A percentile compares a stretch with the other conserved stretches of the same genome.
phyloP scores from a whole-genome alignment of 1,140 invertebrate genomes.

The Druon quercuslanigerum region DNA sequence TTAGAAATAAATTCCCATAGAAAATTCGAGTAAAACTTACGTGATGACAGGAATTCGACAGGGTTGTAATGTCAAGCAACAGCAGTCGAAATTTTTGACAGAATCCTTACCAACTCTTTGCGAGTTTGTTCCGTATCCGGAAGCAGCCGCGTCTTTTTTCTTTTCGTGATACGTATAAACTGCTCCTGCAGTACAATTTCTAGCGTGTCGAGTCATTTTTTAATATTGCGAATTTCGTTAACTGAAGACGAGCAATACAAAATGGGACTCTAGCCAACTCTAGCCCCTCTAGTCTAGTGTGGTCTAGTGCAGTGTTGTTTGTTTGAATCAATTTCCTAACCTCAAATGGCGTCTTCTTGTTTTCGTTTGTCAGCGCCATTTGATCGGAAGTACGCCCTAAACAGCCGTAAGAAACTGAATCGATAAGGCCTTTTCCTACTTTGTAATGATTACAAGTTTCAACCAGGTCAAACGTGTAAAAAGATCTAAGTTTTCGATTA shows the following conservation, averaged over 20 bases:
- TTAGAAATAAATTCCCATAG: slow-evolving; percentile 38
- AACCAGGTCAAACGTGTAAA: background rate
- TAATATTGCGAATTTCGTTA: background rate
- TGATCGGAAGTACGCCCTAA: background rate
- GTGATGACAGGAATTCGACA: slow-evolving; percentile 93
- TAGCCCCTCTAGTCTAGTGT: too few relatives aligned
- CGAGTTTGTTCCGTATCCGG: slow-evolving; percentile 91
- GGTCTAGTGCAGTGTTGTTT: background rate
- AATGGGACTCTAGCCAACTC: background rate
- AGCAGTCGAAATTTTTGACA: slow-evolving; percentile 98
- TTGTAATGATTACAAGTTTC: background rate
- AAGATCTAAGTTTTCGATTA: background rate
- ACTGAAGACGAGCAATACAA: slow-evolving; percentile 1
- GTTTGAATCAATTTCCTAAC: background rate
- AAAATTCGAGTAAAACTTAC: slow-evolving; percentile 71
- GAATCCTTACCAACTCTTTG: slow-evolving; percentile 96
- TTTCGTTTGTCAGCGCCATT: background rate
- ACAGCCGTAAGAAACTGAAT: background rate
- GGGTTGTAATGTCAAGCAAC: slow-evolving; percentile 96
- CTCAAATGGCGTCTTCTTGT: background rate
- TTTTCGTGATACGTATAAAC: slow-evolving; percentile 99
- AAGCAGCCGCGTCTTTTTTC: slow-evolving; percentile 94
- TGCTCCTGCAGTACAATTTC: slow-evolving; percentile 98
- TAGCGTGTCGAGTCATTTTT: slow-evolving; percentile 94
- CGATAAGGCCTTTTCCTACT: background rate